Evolutionary conservation across 2,797 vertebrate species (phyloP).

Genomic region (Lates japonicus): DNA sequence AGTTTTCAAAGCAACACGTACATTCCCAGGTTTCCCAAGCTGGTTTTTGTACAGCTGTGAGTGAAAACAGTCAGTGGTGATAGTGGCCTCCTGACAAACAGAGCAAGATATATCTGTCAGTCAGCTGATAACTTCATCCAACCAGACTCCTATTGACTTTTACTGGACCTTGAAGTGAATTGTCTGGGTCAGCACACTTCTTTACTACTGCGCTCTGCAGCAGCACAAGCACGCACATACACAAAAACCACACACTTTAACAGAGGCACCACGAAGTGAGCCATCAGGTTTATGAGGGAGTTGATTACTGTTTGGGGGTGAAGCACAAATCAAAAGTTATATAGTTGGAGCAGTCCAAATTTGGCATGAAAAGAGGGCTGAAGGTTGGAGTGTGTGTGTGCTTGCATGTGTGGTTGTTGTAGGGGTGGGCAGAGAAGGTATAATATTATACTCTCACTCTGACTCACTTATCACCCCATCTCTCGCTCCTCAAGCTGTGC

Average conservation of each 20-base stretch:
- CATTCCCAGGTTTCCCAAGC: neutral
- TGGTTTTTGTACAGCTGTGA: constrained; percentile 2
- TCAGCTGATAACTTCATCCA: constrained; percentile 49
- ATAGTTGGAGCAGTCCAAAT: constrained; percentile 11
- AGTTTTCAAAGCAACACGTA: neutral
- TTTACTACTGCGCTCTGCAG: neutral
- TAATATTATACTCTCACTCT: constrained; percentile 32
- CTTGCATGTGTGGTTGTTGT: neutral
- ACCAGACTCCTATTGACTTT: constrained; percentile 46
- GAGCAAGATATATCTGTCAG: constrained; percentile 25
- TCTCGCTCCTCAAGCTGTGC: constrained; percentile 49
- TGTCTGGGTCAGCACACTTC: constrained; percentile 8
- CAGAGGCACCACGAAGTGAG: neutral
- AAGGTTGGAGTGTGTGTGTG: neutral
- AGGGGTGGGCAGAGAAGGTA: neutral
- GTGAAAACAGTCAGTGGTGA: constrained; percentile 6
- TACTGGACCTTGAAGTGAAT: constrained; percentile 48
- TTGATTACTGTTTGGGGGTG: constrained; percentile 26
- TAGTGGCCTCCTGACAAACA: constrained; percentile 17
- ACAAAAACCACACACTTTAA: neutral
- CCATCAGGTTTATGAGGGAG: constrained; percentile 40
- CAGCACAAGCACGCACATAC: neutral
- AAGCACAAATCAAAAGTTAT: constrained; percentile 36
- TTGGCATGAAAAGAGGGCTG: neutral
- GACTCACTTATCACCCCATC: constrained; percentile 43